Base-by-base conservation (phyloP, 2,888 invertebrate genomes). In the Euplagia quadripunctaria region DNA sequence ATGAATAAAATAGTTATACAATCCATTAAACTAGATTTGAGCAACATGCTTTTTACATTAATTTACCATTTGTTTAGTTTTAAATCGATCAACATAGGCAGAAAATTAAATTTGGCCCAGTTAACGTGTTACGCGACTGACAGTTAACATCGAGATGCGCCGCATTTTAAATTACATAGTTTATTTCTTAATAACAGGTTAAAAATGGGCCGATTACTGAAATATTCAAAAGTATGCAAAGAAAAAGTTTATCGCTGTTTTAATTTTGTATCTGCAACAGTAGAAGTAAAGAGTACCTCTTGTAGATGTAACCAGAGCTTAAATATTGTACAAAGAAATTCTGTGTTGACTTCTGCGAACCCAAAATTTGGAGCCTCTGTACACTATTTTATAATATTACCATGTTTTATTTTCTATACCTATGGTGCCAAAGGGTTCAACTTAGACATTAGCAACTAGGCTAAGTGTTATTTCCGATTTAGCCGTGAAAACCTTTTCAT, bases 1-100 rank as follows among this genome's bases (percentile, higher is more conserved):
- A 58, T 20, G 20, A 58, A 20, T 20, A 61, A 61, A 31, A 12
- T 5, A 61, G 58, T 61, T 61, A 61, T 31, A 61, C 31, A 61
- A 61, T 31, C n/a, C 20, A 20, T 11, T 58, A 58, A 58, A 58
- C n/a, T 61, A 12, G 20, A 8, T 61, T 31, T 20, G 5, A 58
- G 58, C 20, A 20, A 58, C n/a, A 9, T n/a, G n/a, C 20, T 58
- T 58, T 61, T 61, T 31, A 20, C 11, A 61, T 71, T 70, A 65
- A 65, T 66, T 76, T 66, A 71, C 68, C 79, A 71, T 73, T 68
- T 68, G 68, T 64, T 17, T 51, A 31, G n/a, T 55, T 68, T 55
- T 31, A 43, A 55, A 55, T 43, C 68, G 42, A 68, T 58, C 58
- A 68, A 58, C 20, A 46, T 20, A 49, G 20, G 31, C 17, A 9